Percentiles rank a stretch among this genome's conserved stretches.
Conservation (phyloP, 2,113 vertebrate genomes). For the Pardalotus punctatus region DNA sequence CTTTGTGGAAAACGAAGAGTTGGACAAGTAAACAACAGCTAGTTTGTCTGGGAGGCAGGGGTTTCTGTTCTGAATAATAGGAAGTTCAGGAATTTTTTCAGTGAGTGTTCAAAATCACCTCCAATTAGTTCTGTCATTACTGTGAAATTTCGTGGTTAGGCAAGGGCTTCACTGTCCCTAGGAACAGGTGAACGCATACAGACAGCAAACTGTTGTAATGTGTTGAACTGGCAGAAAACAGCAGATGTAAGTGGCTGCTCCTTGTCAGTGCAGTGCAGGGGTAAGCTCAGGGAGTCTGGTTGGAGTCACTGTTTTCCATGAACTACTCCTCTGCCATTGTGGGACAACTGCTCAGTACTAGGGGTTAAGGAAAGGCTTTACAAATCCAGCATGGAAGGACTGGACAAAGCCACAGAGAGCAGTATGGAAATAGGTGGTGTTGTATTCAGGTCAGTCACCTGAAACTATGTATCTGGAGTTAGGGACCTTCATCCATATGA, state of each 20-base stretch:
- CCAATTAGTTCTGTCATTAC: background rate
- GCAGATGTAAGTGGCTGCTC: background rate
- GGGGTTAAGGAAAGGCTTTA: background rate
- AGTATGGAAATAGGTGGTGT: background rate
- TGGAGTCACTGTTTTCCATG: background rate
- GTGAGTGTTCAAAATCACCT: background rate
- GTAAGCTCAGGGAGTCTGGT: accelerated
- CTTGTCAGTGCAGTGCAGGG: background rate
- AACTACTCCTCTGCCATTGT: background rate
- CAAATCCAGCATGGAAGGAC: background rate
- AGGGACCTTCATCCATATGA: background rate
- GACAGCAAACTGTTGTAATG: background rate
- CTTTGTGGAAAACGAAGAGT: background rate
- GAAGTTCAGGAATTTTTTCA: background rate
- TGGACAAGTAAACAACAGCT: background rate
- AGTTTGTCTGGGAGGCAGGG: background rate
- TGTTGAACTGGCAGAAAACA: background rate
- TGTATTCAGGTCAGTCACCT: background rate
- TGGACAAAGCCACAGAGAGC: background rate
- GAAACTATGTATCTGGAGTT: background rate
- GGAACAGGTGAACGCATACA: background rate
- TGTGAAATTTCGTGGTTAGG: background rate
- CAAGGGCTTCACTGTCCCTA: background rate
- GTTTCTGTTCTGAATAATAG: background rate
- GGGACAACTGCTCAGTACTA: accelerated